Evolutionary conservation across 2,113 vertebrate species (phyloP), one percentile per base, ranked within the genome.

Genomic region (Brevimyrus niger): DNA sequence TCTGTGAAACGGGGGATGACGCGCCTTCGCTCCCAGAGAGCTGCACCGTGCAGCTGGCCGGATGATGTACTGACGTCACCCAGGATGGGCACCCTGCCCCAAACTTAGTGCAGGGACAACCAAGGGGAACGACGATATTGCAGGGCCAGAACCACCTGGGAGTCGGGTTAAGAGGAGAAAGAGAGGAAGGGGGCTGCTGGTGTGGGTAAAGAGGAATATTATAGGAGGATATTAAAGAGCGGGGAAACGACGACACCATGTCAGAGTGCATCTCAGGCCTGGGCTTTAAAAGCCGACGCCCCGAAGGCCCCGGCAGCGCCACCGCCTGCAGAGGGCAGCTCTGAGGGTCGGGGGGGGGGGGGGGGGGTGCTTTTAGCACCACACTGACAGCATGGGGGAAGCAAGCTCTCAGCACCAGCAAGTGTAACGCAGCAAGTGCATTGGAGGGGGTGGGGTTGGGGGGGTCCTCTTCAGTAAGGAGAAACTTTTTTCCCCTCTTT

Each of bases 141-240:
- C 83, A 86, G 13, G 27, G 83, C 23, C 10, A 86, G 46, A 86
- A 86, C 27, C 23, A 50, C 4, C 83, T 87, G 91, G 88, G 91
- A 85, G 46, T 19, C 38, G 11, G 19, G 31, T 35, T 9, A 58
- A 76, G 38, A 15, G 92, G 92, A 92, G 65, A 21, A 91, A 93
- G 90, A 92, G 92, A 93, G 92, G 92, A 91, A 92, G 46, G 92
- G 92, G 93, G 93, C 90, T 92, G 94, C 92, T 89, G 61, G 42
- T 17, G 46, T 13, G 31, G 61, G 15, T n/a, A 44, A 38, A 44
- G 21, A n/a, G 48, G 21, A n/a, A 35, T 38, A 53, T 51, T 19
- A 42, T 2, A 53, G 73, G 69, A 55, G 73, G 27, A 55, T 89
- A 82, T 53, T 82, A 82, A 55, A 8, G 9, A 27, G 73, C 23